These are phyloP conservation scores for Phaethon lepturus DNA, from an alignment of 2,113 vertebrate genomes.

Conservation along the genomic window DNA sequence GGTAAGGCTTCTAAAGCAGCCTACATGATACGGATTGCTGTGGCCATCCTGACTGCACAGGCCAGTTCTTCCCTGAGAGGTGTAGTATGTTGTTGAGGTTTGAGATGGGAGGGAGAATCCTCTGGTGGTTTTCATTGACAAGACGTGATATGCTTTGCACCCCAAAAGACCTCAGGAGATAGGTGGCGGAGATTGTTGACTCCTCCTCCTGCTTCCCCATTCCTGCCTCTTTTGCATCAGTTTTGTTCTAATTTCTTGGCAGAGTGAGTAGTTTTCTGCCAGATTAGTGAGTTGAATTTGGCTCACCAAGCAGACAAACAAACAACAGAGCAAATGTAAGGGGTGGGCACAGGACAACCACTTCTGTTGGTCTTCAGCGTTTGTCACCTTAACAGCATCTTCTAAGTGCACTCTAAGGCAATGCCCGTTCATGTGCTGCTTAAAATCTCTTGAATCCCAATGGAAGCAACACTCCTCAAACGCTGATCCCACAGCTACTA, in stretches of 20 bases:
- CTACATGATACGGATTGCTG: background rate
- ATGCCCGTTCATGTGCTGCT: background rate
- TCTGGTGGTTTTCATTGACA: background rate
- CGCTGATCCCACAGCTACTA: background rate
- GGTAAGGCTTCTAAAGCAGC: background rate
- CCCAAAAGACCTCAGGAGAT: background rate
- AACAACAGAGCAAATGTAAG: background rate
- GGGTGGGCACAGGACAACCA: background rate
- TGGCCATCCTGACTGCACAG: background rate
- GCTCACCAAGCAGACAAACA: background rate
- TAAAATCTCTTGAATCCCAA: background rate
- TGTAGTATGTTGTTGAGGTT: background rate
- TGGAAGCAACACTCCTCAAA: background rate
- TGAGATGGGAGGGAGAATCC: background rate
- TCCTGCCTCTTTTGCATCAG: background rate
- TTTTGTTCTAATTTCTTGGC: background rate
- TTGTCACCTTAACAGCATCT: background rate
- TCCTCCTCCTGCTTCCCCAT: background rate
- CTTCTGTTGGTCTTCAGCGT: background rate
- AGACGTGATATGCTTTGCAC: rapidly evolving
- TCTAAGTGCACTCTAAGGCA: background rate
- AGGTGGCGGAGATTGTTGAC: background rate
- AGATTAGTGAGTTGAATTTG: background rate
- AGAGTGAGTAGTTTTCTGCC: background rate
- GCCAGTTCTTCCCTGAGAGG: background rate